Evolutionary conservation across 2,113 vertebrate species (phyloP), one percentile per base, ranked within the genome.

Genomic region (Phalacrocorax pelagicus): DNA sequence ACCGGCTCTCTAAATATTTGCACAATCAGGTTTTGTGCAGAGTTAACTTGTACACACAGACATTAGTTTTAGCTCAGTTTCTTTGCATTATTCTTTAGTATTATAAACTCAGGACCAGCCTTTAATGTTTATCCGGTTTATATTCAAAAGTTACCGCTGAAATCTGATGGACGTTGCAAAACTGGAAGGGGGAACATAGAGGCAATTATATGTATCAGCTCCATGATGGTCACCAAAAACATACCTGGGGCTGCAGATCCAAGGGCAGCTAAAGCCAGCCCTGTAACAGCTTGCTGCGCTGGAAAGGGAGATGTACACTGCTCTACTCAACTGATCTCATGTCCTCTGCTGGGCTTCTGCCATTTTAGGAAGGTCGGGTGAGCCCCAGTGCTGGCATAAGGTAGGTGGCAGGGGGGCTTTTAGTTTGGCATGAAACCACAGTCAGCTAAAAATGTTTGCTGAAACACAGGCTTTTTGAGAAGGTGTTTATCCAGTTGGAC

Each of bases 201-300:
- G 15, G 24, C 26, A 71, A 57, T 5, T 44, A 6, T 5, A 4
- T 4, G 1, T 3, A 29, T 12, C 42, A 55, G n/a, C 27, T 51
- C 24, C 5, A 0, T 46, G 19, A 51, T 0, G 4, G 67, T 10
- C 29, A 54, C 29, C 44, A 58, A 40, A 57, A 36, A 2, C 34
- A 2, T 2, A 49, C 6, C 42, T 15, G 12, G 22, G 30, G 59
- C n/a, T 91, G 32, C 80, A 59, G 58, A 24, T 6, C 34, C 71
- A 14, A 32, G 54, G 38, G 38, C 27, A 26, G 61, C 38, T 18
- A 40, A 40, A 59, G 44, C 7, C 75, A 91, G 54, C 17, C 40
- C 40, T 23, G 12, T 7, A 29, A 10, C 23, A 54, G 34, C 27
- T 26, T 32, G 19, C 58, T 34, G 58, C 55, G 24, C 52, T 51